Conservation (phyloP, 2,888 invertebrate genomes). For the Tachystola acroxantha region DNA sequence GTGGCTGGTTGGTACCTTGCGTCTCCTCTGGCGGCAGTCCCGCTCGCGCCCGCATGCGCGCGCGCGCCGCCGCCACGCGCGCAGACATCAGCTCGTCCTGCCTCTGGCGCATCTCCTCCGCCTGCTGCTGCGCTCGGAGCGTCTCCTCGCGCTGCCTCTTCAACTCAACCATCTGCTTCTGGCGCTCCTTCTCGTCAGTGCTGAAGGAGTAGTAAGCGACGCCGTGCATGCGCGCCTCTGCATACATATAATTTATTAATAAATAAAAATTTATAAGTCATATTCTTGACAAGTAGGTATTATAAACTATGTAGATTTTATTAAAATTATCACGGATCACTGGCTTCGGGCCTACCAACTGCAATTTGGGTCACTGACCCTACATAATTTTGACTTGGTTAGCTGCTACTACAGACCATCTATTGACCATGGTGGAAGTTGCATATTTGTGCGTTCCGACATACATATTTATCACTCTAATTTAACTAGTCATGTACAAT, state of each 20-base stretch:
- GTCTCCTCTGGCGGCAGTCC: conserved; percentile 84
- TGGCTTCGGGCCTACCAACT: too few species aligned
- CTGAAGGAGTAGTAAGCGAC: conserved; percentile 95
- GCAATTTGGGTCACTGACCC: too few species aligned
- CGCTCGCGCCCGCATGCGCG: conserved; percentile 84
- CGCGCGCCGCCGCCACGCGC: conserved; percentile 84
- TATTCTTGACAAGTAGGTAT: background rate
- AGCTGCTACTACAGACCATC: too few species aligned
- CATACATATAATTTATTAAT: conserved; percentile 6
- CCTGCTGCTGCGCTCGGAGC: conserved; percentile 80
- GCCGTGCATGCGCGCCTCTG: conserved; percentile 95
- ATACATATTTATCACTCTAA: too few species aligned
- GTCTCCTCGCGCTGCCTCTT: conserved; percentile 85
- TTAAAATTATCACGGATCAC: too few species aligned
- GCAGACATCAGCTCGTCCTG: conserved; percentile 83
- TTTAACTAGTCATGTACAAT: too few species aligned
- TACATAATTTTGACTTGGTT: too few species aligned
- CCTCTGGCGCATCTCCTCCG: conserved; percentile 77
- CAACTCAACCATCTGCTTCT: conserved; percentile 88
- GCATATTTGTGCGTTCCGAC: too few species aligned
- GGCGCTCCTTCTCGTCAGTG: conserved; percentile 87
- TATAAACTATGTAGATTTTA: too few species aligned
- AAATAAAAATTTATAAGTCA: conserved; percentile 8
- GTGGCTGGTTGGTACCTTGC: too few species aligned
- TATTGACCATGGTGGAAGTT: too few species aligned